Evolutionary conservation across 2,888 invertebrate species (phyloP).

Genomic region (Calameuta idolon): DNA sequence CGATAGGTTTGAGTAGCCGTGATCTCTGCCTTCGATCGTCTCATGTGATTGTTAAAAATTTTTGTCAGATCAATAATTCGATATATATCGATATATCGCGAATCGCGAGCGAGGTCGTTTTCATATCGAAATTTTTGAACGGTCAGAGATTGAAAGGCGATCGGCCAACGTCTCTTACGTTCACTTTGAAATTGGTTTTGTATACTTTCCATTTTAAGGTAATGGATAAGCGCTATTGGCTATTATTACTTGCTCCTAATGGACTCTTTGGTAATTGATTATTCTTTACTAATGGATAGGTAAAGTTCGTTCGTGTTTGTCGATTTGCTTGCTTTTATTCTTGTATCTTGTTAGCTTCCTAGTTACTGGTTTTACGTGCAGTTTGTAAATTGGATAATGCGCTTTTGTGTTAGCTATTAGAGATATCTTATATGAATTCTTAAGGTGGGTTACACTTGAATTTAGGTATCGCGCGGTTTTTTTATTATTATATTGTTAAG

Average conservation of each 20-base stretch:
- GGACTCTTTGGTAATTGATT: not conserved
- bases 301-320: not conserved
- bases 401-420: no score
- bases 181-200: slow-evolving; percentile 1
- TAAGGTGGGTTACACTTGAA: not conserved
- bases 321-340: not conserved
- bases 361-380: not conserved
- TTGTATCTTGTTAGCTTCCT: not conserved
- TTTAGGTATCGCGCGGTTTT: not conserved
- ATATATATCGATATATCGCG: slow-evolving; percentile 27
- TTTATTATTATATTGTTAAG: no score
- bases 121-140: not conserved
- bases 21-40: not conserved
- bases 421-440: not conserved
- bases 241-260: not conserved
- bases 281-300: not conserved
- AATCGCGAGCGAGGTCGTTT: slow-evolving; percentile 3
- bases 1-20: no score
- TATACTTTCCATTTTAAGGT: not conserved
- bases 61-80: not conserved
- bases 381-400: not conserved
- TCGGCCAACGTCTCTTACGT: not conserved
- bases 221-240: not conserved
- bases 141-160: slow-evolving; percentile 3
- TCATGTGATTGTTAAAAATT: not conserved